These are phyloP conservation scores for Archivesica marissinica DNA, from an alignment of 1,140 invertebrate genomes.

Conservation along the genomic window DNA sequence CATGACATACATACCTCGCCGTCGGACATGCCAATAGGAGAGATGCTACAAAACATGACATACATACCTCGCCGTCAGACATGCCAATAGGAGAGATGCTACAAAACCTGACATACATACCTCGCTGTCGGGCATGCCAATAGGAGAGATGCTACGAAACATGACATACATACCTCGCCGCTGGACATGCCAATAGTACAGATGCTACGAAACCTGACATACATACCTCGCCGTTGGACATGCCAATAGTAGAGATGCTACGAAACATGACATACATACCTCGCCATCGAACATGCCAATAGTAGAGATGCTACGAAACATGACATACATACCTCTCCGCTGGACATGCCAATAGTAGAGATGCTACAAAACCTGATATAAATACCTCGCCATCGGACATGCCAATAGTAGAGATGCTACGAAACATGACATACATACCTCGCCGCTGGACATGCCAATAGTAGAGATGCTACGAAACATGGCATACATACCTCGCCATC, in stretches of 20 bases:
- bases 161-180: conserved; percentile 82
- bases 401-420: conserved; percentile 83
- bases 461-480: no score
- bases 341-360: background rate
- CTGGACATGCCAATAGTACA: conserved; percentile 82
- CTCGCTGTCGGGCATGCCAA: conserved; percentile 81
- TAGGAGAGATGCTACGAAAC: no score
- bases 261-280: no score
- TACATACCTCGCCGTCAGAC: conserved; percentile 82
- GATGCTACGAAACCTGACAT: no score
- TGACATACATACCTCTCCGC: no score
- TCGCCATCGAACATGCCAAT: conserved; percentile 82
- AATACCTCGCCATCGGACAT: conserved; percentile 81
- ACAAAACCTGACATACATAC: no score
- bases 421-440: no score
- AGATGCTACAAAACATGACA: no score
- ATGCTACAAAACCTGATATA: background rate
- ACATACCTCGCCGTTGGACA: conserved; percentile 82
- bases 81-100: conserved; percentile 82
- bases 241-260: conserved; percentile 82
- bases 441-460: conserved; percentile 81
- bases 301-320: no score
- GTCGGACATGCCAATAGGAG: conserved; percentile 81
- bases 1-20: conserved; percentile 82
- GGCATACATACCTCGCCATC: conserved; percentile 82